A percentile compares a stretch with the other conserved stretches of the same genome.
These are phyloP conservation scores for Sebastes minor DNA, from an alignment of 2,797 vertebrate species.

Conservation along the genomic window DNA sequence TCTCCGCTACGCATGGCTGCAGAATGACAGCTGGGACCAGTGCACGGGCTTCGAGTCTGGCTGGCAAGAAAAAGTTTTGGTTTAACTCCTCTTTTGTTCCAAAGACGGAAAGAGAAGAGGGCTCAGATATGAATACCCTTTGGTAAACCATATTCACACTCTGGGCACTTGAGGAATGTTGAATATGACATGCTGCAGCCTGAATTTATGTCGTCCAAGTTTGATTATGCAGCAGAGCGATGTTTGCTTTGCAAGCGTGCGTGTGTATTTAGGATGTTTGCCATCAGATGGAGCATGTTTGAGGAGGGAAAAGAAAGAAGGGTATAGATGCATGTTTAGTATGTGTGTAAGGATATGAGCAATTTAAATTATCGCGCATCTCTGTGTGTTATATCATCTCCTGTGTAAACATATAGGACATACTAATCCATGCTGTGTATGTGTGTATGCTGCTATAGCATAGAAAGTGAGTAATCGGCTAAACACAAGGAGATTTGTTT, in stretches of 20 bases:
- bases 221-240: slow-evolving; percentile 12
- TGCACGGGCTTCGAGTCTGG: slow-evolving; percentile 38
- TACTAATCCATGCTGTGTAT: neutral
- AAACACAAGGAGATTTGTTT: slow-evolving; percentile 24
- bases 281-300: slow-evolving; percentile 23
- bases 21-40: slow-evolving; percentile 69
- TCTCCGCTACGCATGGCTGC: slow-evolving; percentile 69
- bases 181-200: slow-evolving; percentile 28
- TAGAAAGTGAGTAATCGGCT: slow-evolving; percentile 30
- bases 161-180: slow-evolving; percentile 37
- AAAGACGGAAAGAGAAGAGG: slow-evolving; percentile 7
- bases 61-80: slow-evolving; percentile 45
- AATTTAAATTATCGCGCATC: neutral
- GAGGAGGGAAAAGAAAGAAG: neutral
- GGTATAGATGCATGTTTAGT: neutral
- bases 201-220: slow-evolving; percentile 29
- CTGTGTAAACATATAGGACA: neutral
- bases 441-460: neutral
- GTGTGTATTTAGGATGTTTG: slow-evolving; percentile 36
- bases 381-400: neutral
- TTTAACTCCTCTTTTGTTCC: slow-evolving; percentile 38
- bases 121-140: slow-evolving; percentile 31
- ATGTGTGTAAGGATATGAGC: neutral
- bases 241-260: slow-evolving; percentile 8
- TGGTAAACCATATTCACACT: slow-evolving; percentile 40